Evolutionary conservation across 2,797 vertebrate genomes (phyloP).

Genomic region (Borostomias antarcticus): DNA sequence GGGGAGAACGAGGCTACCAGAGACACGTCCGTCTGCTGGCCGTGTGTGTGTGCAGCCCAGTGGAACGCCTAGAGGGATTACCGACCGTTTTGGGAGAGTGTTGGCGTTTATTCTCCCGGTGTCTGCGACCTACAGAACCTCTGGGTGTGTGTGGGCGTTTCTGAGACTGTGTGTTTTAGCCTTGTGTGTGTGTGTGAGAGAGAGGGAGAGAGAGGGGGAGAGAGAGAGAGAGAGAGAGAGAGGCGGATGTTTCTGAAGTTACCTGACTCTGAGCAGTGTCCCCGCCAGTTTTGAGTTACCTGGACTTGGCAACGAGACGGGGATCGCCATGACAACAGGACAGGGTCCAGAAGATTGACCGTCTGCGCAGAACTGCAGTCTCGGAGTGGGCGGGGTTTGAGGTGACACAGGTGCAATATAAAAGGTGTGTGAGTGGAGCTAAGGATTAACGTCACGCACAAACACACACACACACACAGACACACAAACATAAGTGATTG

Average conservation of each 20-base stretch:
- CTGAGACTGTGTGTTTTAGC: background rate
- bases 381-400: slow-evolving; percentile 5
- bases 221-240: background rate
- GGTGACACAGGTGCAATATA: slow-evolving; percentile 40
- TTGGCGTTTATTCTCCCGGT: background rate
- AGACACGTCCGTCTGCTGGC: background rate
- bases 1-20: background rate
- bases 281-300: too few species aligned
- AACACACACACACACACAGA: background rate
- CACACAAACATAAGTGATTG: background rate
- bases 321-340: slow-evolving; percentile 13
- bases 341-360: slow-evolving; percentile 47
- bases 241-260: slow-evolving; percentile 30
- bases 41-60: background rate
- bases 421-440: background rate
- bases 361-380: slow-evolving; percentile 30
- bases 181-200: background rate
- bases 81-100: background rate
- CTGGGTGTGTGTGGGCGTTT: background rate
- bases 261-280: slow-evolving; percentile 13
- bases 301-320: slow-evolving; percentile 18
- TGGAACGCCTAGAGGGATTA: background rate
- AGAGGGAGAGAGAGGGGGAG: background rate
- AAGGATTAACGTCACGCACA: too few species aligned
- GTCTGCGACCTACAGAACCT: too few species aligned